Evolutionary conservation across 1,140 invertebrate species (phyloP).

Genomic region (Bombus sibiricus): DNA sequence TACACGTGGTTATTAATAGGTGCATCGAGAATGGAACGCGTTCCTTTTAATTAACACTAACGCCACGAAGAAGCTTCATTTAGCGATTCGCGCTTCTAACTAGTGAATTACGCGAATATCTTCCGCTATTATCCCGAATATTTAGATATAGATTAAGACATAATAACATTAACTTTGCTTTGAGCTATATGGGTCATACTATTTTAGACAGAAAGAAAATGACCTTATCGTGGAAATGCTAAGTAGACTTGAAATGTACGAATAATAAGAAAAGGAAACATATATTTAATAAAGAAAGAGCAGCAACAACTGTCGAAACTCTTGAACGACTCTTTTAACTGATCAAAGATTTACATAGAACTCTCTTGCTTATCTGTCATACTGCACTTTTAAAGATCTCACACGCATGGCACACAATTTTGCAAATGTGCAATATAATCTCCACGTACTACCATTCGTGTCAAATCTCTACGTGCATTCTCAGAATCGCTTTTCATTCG

Average conservation of each 20-base stretch:
- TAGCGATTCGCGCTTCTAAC: background rate
- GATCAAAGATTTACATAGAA: background rate
- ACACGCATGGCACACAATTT: background rate
- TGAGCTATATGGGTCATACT: too few species aligned
- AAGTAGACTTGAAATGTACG: background rate
- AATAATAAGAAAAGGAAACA: background rate
- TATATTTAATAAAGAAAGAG: background rate
- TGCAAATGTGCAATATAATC: background rate
- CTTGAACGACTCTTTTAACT: background rate
- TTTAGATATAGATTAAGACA: background rate
- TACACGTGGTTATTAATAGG: conserved; percentile 62
- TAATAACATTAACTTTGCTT: too few species aligned
- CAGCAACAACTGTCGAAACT: background rate
- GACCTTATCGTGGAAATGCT: background rate
- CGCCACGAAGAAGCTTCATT: background rate
- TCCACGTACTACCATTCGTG: too few species aligned
- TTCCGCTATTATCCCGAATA: background rate
- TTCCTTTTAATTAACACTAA: conserved; percentile 59
- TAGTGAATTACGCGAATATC: background rate
- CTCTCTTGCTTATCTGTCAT: background rate
- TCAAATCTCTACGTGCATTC: too few species aligned
- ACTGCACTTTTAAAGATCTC: background rate
- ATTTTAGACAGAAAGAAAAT: background rate
- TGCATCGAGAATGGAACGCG: conserved; percentile 70
- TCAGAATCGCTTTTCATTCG: background rate